Evolutionary conservation across 2,113 vertebrate species (phyloP), one percentile per base, ranked within the genome.

Genomic region (Pelusios castaneus): DNA sequence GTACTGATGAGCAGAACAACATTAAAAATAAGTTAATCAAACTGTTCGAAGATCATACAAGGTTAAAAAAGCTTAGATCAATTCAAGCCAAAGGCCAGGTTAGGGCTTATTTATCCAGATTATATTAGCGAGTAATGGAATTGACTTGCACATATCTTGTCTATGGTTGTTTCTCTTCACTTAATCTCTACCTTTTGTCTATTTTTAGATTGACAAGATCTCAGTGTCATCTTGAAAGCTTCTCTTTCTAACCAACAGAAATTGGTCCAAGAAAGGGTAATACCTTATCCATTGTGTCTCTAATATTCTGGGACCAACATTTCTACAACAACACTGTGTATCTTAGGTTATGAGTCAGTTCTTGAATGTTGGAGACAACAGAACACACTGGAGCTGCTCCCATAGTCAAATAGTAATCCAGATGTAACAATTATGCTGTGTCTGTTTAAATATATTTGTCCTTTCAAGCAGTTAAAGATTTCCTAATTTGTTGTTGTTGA

Each of bases 21-120:
- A 21, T 29, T 41, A n/a, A 43, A 43, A 75, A 25, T 8, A 6
- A n/a, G 85, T 51, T 56, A 49, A 11, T 63, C 60, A 76, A 87
- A 54, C 16, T 43, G 5, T 31, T 12, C 47, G 56, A 67, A 83
- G 0, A 0, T 4, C 55, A 47, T 25, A 19, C 76, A 41, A 81
- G 63, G 6, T 8, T 31, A 89, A 95, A 92, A 41, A 45, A n/a
- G 4, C 3, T 8, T 8, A 76, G 73, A 12, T 45, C 73, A 45
- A 8, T 75, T 45, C 24, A 75, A 27, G 13, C 41, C 41, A 76
- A 45, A 45, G 27, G 3, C 27, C 41, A 76, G 73, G 24, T 75
- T 27, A 75, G 24, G 24, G 41, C 24, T 76, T 43, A 75, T 34
- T 22, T 16, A 89, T 29, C 73, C 52, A 75, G 91, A 79, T 1